Conservation (phyloP, 2,113 vertebrate species). For the Nymphicus hollandicus region DNA sequence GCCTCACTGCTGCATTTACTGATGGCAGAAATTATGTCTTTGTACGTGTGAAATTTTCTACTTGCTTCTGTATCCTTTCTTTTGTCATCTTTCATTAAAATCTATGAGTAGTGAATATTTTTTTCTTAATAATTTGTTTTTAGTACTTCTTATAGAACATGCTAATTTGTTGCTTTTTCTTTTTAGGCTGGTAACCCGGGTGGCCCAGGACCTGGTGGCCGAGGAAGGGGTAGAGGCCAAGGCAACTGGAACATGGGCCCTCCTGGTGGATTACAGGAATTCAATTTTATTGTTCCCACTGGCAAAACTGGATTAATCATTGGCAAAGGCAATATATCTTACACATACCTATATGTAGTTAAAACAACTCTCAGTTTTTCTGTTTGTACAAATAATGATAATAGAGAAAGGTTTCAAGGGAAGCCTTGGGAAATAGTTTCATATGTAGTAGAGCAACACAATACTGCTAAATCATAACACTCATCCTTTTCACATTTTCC, state of each 20-base stretch:
- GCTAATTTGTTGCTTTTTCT: neutral
- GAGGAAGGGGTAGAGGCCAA: slow-evolving; percentile 93
- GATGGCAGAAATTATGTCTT: neutral
- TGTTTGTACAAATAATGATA: neutral
- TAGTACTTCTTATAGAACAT: neutral
- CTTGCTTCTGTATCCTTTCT: neutral
- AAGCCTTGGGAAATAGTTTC: neutral
- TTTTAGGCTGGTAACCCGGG: slow-evolving; percentile 88
- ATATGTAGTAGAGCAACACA: neutral
- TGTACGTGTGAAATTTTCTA: neutral
- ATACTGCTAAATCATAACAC: neutral
- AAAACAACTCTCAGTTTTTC: neutral
- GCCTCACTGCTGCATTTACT: neutral
- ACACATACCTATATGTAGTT: neutral
- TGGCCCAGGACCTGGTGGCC: slow-evolving; percentile 90
- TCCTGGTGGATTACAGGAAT: slow-evolving; percentile 96
- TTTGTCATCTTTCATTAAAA: neutral
- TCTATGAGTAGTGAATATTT: neutral
- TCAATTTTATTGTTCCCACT: slow-evolving; percentile 96
- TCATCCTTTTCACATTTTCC: neutral
- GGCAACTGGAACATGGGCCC: slow-evolving; percentile 99
- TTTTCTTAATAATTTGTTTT: neutral
- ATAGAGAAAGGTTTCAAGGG: neutral
- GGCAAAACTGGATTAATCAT: slow-evolving; percentile 98
- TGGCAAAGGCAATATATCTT: slow-evolving; percentile 86